Evolutionary conservation across 2,797 vertebrate genomes (phyloP).

Genomic region (Agapornis canus): DNA sequence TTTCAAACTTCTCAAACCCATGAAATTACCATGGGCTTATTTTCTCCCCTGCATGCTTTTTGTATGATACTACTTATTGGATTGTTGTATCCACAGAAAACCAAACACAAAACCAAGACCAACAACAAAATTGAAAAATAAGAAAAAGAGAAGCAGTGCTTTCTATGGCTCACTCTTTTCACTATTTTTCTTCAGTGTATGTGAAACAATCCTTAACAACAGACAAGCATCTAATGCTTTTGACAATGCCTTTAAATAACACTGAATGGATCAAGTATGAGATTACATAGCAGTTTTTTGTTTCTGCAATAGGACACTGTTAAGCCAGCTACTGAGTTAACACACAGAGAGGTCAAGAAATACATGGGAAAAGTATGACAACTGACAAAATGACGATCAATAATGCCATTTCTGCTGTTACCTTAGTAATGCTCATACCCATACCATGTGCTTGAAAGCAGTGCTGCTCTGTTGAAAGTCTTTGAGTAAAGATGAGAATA

Average conservation of each 20-base stretch:
- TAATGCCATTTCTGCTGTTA: neutral
- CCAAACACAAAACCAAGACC: neutral
- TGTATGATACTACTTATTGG: neutral
- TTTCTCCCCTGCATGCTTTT: neutral
- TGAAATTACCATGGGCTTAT: neutral
- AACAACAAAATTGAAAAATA: neutral
- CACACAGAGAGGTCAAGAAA: neutral
- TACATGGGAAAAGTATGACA: neutral
- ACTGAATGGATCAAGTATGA: neutral
- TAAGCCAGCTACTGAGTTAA: neutral
- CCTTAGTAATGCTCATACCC: neutral
- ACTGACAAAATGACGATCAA: neutral
- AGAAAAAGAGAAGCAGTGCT: neutral
- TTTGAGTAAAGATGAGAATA: neutral
- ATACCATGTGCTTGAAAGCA: neutral
- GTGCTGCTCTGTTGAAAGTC: neutral
- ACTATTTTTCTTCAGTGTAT: neutral
- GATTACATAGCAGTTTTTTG: neutral
- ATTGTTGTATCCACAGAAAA: neutral
- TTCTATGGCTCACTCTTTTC: neutral
- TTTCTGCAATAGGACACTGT: neutral
- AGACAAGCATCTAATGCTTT: neutral
- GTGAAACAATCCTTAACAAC: neutral
- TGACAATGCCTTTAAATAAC: neutral
- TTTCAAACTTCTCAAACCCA: neutral